Evolutionary conservation across 2,113 vertebrate genomes (phyloP).

Genomic region (Entelurus aequoreus): DNA sequence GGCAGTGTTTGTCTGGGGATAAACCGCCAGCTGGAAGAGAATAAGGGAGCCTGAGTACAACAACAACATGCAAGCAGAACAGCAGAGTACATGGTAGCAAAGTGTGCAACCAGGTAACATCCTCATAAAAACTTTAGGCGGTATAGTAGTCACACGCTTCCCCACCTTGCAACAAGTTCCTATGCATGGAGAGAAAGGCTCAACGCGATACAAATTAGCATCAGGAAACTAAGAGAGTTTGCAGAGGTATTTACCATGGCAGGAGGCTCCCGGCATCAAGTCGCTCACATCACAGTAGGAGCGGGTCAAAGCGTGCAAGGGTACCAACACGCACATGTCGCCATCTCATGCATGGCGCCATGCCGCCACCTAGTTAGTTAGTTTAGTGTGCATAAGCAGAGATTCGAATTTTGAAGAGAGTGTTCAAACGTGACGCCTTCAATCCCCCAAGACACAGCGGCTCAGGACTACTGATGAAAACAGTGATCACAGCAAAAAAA

Average conservation of each 20-base stretch:
- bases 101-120: background rate
- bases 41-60: constrained; percentile 25
- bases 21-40: constrained; percentile 44
- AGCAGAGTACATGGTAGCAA: background rate
- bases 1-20: constrained; percentile 53
- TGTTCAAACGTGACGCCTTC: constrained; percentile 19
- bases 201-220: background rate
- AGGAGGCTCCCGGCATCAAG: constrained; percentile 44
- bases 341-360: constrained; percentile 41
- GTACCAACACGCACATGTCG: constrained; percentile 28
- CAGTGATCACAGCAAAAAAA: constrained; percentile 55
- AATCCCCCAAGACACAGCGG: constrained; percentile 28
- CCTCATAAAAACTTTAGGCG: background rate
- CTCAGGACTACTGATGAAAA: constrained; percentile 53
- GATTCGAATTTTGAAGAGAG: constrained; percentile 26
- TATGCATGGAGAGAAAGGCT: background rate
- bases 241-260: constrained; percentile 64
- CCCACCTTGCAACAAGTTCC: background rate
- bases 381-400: constrained; percentile 12
- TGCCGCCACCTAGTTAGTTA: constrained; percentile 7
- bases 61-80: constrained; percentile 17
- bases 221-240: constrained; percentile 12
- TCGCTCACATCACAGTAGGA: constrained; percentile 18
- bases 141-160: too few relatives aligned
- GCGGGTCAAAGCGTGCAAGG: constrained; percentile 27